phyloP scores from a whole-genome alignment of 2,797 vertebrate genomes.

The Naso thynnoides region DNA sequence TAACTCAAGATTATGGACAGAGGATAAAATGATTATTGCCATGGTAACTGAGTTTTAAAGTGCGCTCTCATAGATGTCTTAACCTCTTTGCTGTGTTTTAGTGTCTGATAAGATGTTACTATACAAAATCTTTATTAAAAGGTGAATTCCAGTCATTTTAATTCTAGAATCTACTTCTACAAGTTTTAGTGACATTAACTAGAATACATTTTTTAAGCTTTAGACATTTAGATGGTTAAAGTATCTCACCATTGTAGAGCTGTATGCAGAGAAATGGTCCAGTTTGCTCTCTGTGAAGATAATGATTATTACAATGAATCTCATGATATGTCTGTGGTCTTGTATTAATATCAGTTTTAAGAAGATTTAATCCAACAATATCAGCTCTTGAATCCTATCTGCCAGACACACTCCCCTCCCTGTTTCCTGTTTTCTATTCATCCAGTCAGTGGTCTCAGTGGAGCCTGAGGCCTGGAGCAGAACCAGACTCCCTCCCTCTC shows the following conservation, averaged over 20 bases:
- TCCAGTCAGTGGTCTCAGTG: conserved; percentile 37
- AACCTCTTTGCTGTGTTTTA: background rate
- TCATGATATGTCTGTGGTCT: background rate
- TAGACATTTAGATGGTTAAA: background rate
- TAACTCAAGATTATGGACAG: no score
- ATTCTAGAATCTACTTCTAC: no score
- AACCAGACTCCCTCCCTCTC: conserved; percentile 26
- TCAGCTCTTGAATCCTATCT: conserved; percentile 6
- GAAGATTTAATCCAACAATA: background rate
- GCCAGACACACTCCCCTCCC: conserved; percentile 14
- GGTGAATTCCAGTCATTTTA: background rate
- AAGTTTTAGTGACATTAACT: no score
- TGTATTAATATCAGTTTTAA: conserved; percentile 7
- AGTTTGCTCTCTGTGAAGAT: background rate
- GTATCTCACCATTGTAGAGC: no score
- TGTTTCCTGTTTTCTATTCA: conserved; percentile 26
- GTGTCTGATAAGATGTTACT: background rate
- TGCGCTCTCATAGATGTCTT: background rate
- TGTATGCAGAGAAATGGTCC: no score
- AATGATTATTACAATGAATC: background rate
- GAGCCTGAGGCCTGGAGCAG: conserved; percentile 52
- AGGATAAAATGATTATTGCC: background rate
- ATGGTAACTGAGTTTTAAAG: background rate
- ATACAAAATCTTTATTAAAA: background rate
- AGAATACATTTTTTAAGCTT: no score